Percentiles rank a stretch among this genome's conserved stretches.
Evolutionary conservation across 1,140 invertebrate genomes (phyloP).

Genomic region (Rhynchophorus ferrugineus): DNA sequence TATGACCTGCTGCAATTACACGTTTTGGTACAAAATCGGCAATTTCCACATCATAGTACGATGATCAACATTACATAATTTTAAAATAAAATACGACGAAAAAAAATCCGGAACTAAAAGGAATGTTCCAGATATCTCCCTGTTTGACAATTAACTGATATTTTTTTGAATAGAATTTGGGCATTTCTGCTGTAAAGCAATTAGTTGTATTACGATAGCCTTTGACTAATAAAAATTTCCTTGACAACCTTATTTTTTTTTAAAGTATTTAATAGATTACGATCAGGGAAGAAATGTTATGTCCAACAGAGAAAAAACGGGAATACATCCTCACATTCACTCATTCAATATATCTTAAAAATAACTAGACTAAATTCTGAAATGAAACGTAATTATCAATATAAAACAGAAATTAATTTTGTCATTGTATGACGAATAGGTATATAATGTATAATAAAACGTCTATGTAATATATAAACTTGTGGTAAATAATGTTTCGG

Average conservation of each 20-base stretch:
- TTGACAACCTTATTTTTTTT: no score
- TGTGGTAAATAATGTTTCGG: constrained; percentile 37
- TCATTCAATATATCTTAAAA: constrained; percentile 24
- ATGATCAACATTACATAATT: constrained; percentile 2
- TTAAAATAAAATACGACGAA: constrained; percentile 24
- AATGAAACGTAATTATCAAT: constrained; percentile 21
- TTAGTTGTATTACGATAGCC: no score
- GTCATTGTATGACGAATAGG: constrained; percentile 37
- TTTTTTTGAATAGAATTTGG: no score
- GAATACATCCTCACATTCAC: constrained; percentile 23
- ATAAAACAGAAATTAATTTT: constrained; percentile 37
- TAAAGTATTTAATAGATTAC: no score
- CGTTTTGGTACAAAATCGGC: not conserved
- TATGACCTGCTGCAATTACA: not conserved
- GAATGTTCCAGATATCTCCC: constrained; percentile 34
- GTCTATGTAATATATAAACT: constrained; percentile 37
- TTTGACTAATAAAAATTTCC: no score
- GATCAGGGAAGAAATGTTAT: not conserved
- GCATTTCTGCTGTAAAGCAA: no score
- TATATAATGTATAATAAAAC: constrained; percentile 38
- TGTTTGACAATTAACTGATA: constrained; percentile 31
- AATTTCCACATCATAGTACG: not conserved
- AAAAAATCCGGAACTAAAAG: constrained; percentile 27
- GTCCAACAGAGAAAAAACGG: constrained; percentile 23
- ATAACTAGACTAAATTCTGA: constrained; percentile 17